Conservation (phyloP, 2,113 vertebrate species). For the Lampris incognitus region DNA sequence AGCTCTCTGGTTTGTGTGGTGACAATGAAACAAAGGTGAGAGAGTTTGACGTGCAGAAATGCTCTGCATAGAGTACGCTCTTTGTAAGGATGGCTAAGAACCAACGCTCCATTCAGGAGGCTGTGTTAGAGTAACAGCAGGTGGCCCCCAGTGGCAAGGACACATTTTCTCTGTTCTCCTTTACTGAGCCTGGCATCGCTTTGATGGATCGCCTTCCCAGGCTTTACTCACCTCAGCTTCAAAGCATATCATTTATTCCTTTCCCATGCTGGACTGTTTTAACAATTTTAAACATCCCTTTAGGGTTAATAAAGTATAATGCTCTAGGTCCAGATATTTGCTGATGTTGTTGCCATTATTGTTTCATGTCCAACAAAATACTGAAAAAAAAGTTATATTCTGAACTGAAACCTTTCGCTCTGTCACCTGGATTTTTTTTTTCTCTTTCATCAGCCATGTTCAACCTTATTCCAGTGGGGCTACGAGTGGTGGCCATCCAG, state of each 20-base stretch:
- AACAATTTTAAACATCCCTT: background rate
- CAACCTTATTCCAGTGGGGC: slow-evolving; percentile 99
- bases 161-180: background rate
- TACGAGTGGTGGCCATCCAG: slow-evolving; percentile 99
- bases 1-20: slow-evolving; percentile 42
- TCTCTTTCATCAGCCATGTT: slow-evolving; percentile 88
- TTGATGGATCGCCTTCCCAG: background rate
- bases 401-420: background rate
- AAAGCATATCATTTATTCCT: no score
- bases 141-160: background rate
- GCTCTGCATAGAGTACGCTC: background rate
- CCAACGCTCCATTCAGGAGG: slow-evolving; percentile 32
- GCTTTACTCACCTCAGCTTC: background rate
- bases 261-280: no score
- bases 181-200: background rate
- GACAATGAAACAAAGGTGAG: slow-evolving; percentile 42
- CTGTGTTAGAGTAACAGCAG: slow-evolving; percentile 6
- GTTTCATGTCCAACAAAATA: background rate
- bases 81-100: slow-evolving; percentile 6
- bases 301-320: background rate
- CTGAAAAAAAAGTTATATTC: background rate
- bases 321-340: background rate
- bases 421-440: slow-evolving; percentile 41
- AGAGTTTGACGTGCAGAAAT: slow-evolving; percentile 33
- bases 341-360: background rate